These are phyloP conservation scores for Helicoverpa armigera DNA, from an alignment of 1,140 invertebrate species.

Conservation along the genomic window DNA sequence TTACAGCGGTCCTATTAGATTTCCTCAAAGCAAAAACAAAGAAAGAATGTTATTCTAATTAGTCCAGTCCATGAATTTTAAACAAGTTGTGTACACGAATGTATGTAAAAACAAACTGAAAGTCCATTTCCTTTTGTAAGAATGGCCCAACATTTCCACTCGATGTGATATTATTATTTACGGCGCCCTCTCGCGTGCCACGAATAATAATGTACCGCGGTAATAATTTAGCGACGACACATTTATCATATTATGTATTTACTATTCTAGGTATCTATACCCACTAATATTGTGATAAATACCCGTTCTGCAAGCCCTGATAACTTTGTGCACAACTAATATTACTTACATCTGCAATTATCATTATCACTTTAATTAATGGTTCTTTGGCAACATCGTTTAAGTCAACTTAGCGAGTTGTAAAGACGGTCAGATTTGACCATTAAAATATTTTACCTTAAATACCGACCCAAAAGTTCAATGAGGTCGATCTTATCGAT, in stretches of 20 bases:
- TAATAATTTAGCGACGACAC: conserved; percentile 37
- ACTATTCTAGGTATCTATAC: conserved; percentile 20
- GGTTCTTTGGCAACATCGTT: not conserved
- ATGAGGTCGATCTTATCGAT: conserved; percentile 54
- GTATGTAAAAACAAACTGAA: conserved; percentile 34
- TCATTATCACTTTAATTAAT: not conserved
- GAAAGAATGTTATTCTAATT: conserved; percentile 20
- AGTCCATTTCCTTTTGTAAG: conserved; percentile 41
- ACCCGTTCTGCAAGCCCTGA: not conserved
- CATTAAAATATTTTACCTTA: conserved; percentile 28
- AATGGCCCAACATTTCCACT: conserved; percentile 35
- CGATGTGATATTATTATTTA: conserved; percentile 46
- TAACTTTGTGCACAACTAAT: not conserved
- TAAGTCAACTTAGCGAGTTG: conserved; percentile 7
- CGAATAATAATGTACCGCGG: conserved; percentile 41
- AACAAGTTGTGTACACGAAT: conserved; percentile 24
- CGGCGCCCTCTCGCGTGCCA: conserved; percentile 23
- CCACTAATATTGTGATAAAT: conserved; percentile 2
- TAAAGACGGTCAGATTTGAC: not conserved
- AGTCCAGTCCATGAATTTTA: conserved; percentile 25
- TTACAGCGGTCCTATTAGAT: not conserved
- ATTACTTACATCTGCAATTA: conserved; percentile 16
- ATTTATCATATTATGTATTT: conserved; percentile 37
- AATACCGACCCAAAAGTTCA: conserved; percentile 33
- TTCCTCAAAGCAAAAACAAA: conserved; percentile 13